Conservation (phyloP, 2,113 vertebrate species). For the Thalassoma bifasciatum region DNA sequence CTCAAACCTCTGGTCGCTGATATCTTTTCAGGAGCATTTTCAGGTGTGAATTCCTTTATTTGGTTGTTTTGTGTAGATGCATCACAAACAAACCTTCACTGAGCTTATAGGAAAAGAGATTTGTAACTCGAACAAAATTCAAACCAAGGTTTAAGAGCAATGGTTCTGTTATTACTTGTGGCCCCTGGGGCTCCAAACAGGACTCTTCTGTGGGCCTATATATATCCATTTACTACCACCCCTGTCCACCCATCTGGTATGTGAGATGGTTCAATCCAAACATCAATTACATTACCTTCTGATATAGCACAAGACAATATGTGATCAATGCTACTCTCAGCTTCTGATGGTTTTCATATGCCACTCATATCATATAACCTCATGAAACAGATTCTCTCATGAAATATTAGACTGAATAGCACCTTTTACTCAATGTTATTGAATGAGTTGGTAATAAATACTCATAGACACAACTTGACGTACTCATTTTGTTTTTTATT, state of each 20-base stretch:
- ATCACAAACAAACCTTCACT: not conserved
- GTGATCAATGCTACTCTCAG: slow-evolving; percentile 47
- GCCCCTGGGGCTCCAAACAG: not conserved
- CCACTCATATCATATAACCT: slow-evolving; percentile 41
- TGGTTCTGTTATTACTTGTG: not conserved
- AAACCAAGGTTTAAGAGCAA: too few species aligned
- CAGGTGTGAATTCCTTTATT: not conserved
- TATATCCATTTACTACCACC: slow-evolving; percentile 3
- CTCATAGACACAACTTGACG: slow-evolving; percentile 50
- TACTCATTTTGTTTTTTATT: slow-evolving; percentile 81
- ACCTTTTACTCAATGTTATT: slow-evolving; percentile 43
- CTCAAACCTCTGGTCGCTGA: not conserved
- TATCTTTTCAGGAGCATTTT: slow-evolving; percentile 12
- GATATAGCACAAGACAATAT: slow-evolving; percentile 48
- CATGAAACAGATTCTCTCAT: slow-evolving; percentile 51
- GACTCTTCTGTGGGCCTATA: not conserved
- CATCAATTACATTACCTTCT: slow-evolving; percentile 37
- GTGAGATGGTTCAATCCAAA: slow-evolving; percentile 32
- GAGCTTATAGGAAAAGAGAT: too few species aligned
- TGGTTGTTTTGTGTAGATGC: not conserved
- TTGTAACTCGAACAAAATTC: not conserved
- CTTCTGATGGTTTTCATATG: slow-evolving; percentile 21
- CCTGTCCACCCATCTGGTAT: not conserved
- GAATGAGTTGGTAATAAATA: slow-evolving; percentile 55
- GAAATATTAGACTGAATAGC: slow-evolving; percentile 49